phyloP scores from a whole-genome alignment of 2,113 vertebrate species.

The Pongo abelii region DNA sequence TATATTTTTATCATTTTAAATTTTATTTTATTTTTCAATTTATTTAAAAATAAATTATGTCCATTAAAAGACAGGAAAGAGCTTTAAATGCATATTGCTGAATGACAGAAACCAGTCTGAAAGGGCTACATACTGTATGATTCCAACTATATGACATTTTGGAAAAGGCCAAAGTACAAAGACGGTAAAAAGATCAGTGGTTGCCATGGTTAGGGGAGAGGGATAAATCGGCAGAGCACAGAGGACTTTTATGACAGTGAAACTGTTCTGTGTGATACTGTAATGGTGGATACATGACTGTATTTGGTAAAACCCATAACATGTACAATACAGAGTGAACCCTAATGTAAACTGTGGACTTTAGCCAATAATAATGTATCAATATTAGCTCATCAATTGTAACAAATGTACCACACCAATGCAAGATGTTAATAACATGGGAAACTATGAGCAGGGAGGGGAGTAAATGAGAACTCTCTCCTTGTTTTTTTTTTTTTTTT shows the following conservation, averaged over 20 bases:
- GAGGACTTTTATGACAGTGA: background rate
- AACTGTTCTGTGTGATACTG: background rate
- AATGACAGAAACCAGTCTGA: background rate
- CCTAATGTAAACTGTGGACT: too few species aligned
- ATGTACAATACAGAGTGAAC: background rate
- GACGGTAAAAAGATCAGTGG: background rate
- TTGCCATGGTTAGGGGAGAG: background rate
- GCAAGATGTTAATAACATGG: background rate
- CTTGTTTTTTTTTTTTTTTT: background rate
- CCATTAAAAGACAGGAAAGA: background rate
- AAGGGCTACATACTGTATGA: background rate
- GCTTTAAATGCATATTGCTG: background rate
- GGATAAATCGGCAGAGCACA: background rate
- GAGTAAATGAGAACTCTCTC: background rate
- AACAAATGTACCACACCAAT: background rate
- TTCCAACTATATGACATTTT: background rate
- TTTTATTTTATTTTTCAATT: too few species aligned
- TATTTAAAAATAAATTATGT: background rate
- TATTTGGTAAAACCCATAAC: background rate
- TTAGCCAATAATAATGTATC: background rate
- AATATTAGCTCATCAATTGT: background rate
- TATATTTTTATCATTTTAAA: too few species aligned
- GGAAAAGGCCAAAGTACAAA: background rate
- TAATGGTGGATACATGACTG: background rate
- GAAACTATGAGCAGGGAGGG: accelerated